Base-by-base conservation (phyloP, 2,888 invertebrate species). In the Lingula anatina region DNA sequence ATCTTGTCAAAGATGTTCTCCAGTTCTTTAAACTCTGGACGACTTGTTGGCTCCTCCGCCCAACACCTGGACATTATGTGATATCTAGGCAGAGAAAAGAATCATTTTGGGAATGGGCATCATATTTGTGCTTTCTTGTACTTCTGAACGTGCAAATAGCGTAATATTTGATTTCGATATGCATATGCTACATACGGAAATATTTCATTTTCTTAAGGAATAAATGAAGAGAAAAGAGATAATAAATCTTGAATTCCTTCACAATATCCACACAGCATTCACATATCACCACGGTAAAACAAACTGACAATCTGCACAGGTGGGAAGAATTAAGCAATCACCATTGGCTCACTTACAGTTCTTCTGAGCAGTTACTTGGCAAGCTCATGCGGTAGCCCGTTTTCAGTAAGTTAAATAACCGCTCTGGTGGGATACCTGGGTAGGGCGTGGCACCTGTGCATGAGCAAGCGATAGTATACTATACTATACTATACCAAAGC, bases 381-480 rank as follows among this genome's bases (percentile, higher is more conserved):
- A 83, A 81, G 59, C 86, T 85, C 89, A 90, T 89, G 47, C 89
- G 80, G 69, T 89, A 89, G 0, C 88, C 89, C 4, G 84, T 83
- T 63, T 85, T 84, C 1, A 90, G 77, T 1, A 89, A 78, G 58
- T 85, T 84, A 73, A 86, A 89, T n/a, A 90, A 81, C 68, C 87
- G 84, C 68, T 89, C 88, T 3, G 87, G 85, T 15, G 86, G 84
- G 26, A 89, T 83, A 40, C 89, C 89, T 0, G 89, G 89, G 75
- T 90, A 90, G 0, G 89, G 90, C 0, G 86, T 86, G 0, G 88
- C 85, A 23, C 88, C 73, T 73, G 42, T n/a, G 42, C 4, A 48
- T 49, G 20, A 25, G n/a, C 15, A 9, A 36, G 21, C 45, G 5
- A 12, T 12, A 9, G 5, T 1, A 38, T 1, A 39, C 24, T 24